Evolutionary conservation across 2,797 vertebrate genomes (phyloP).

Genomic region (Ataeniobius toweri): DNA sequence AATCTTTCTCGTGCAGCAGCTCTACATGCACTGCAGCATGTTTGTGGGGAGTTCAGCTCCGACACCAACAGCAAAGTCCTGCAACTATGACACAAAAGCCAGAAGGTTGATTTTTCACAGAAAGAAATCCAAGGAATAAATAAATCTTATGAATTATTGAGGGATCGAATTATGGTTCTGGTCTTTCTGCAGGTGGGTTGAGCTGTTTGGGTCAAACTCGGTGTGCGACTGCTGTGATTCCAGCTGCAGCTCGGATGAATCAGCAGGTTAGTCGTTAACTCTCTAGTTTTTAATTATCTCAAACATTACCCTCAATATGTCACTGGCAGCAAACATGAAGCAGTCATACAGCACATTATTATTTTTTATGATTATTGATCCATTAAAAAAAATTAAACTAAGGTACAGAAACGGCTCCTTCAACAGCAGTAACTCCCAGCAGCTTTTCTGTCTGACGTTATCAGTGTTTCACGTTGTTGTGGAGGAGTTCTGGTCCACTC

Average conservation of each 20-base stretch:
- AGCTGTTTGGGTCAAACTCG: conserved; percentile 57
- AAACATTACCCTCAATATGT: not conserved
- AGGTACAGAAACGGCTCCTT: too few relatives aligned
- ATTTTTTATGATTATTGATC: too few relatives aligned
- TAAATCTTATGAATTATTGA: not conserved
- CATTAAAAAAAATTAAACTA: too few relatives aligned
- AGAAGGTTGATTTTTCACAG: conserved; percentile 42
- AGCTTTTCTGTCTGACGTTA: too few relatives aligned
- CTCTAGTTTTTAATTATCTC: not conserved
- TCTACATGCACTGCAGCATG: conserved; percentile 81
- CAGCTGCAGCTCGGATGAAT: conserved; percentile 52
- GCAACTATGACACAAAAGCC: conserved; percentile 67
- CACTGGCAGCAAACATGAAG: not conserved
- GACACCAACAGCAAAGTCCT: conserved; percentile 71
- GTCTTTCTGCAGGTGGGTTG: conserved; percentile 74
- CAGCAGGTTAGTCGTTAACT: conserved; percentile 49
- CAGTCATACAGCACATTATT: not conserved
- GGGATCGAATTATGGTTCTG: not conserved
- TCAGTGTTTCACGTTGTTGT: too few relatives aligned
- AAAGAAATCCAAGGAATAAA: not conserved
- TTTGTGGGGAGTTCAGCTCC: conserved; percentile 46
- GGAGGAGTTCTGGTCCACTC: too few relatives aligned
- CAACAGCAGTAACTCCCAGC: too few relatives aligned
- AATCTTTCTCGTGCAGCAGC: conserved; percentile 43
- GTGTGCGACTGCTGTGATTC: conserved; percentile 78